A percentile compares a stretch with the other conserved stretches of the same genome.
Conservation (phyloP, 2,113 vertebrate species). For the Emydura subglobosa region DNA sequence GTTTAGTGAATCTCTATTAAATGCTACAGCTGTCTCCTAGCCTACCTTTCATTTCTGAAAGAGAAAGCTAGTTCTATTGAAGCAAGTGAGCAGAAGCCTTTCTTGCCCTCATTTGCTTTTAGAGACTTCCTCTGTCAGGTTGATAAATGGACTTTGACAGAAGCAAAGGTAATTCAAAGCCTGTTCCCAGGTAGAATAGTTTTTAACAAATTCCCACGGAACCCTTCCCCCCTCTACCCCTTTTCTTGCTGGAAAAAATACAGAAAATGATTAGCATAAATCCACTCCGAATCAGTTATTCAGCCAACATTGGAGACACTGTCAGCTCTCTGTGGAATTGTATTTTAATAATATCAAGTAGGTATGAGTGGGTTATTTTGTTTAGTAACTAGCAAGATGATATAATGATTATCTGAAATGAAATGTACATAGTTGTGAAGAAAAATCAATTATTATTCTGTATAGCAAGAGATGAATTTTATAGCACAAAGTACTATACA, state of each 20-base stretch:
- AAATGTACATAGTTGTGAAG: conserved; percentile 26
- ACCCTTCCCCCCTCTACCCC: not conserved
- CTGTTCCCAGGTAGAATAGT: conserved; percentile 50
- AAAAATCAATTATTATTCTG: conserved; percentile 36
- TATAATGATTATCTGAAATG: not conserved
- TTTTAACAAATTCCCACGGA: conserved; percentile 57
- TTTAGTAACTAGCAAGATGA: not conserved
- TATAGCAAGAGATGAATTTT: not conserved
- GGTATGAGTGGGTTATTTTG: not conserved
- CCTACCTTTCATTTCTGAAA: conserved; percentile 36
- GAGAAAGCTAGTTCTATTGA: conserved; percentile 42
- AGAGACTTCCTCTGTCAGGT: conserved; percentile 63
- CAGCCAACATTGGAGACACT: not conserved
- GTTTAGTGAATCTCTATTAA: conserved; percentile 49
- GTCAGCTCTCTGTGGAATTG: not conserved
- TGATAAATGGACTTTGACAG: conserved; percentile 76
- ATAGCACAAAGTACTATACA: not conserved
- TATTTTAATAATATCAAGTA: not conserved
- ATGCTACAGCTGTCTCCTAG: not conserved
- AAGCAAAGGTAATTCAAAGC: conserved; percentile 73
- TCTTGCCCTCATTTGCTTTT: conserved; percentile 70
- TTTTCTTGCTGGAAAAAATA: not conserved
- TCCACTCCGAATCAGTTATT: conserved; percentile 6
- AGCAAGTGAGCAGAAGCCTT: conserved; percentile 43
- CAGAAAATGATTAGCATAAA: conserved; percentile 12